Conservation (phyloP, 2,797 vertebrate genomes). For the Nothura maculosa region DNA sequence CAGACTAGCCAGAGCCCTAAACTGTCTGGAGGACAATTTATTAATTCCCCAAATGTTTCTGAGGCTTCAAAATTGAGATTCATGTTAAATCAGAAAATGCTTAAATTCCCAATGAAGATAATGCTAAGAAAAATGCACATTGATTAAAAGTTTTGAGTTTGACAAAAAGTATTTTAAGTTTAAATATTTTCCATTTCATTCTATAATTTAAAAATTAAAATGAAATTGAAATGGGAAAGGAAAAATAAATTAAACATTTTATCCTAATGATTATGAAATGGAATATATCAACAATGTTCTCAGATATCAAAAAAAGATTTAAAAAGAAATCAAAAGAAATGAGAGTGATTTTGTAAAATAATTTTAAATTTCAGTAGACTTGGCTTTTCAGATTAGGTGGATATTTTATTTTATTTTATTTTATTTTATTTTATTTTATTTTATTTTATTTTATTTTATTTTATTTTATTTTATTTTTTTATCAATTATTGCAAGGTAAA, state of each 20-base stretch:
- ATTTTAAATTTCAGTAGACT: neutral
- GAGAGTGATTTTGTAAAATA: neutral
- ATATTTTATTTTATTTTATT: neutral
- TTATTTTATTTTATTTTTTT: neutral
- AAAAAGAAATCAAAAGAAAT: neutral
- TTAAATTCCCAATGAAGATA: neutral
- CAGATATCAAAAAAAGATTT: neutral
- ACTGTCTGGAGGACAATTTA: neutral
- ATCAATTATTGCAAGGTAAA: neutral
- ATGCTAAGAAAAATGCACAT: neutral
- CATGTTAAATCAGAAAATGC: neutral
- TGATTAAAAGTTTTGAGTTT: neutral
- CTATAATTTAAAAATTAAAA: neutral
- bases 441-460: neutral
- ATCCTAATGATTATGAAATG: neutral
- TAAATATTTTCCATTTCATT: neutral
- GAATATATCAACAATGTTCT: neutral
- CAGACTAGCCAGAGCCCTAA: neutral
- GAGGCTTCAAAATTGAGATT: neutral
- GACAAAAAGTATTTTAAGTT: neutral
- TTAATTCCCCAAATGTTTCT: neutral
- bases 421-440: neutral
- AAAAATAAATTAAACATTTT: neutral
- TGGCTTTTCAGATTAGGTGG: neutral
- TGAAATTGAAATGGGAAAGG: neutral